Evolutionary conservation across 2,113 vertebrate species (phyloP), one percentile per base, ranked within the genome.

Genomic region (Tragelaphus buxtoni): DNA sequence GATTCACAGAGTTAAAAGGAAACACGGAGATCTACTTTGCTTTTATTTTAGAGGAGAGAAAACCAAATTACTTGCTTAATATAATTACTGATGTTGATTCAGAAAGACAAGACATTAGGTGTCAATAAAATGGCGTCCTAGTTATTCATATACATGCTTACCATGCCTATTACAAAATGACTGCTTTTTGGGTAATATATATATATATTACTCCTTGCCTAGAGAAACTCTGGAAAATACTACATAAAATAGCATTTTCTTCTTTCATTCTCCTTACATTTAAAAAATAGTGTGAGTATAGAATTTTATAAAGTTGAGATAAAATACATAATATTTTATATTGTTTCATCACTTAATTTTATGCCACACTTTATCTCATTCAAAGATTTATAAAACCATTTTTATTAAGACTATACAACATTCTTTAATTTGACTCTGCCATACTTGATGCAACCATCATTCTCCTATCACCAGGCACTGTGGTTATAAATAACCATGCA

Each of bases 191-290:
- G 42, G 47, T 42, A 89, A 65, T 4, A 82, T 32, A 83, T 2
- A 82, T 53, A 9, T 26, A 39, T 22, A 55, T 22, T 69, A 81
- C 0, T 82, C 4, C 5, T 65, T 55, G 20, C 82, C 84, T 42
- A 95, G 28, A 93, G 56, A 81, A 95, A 92, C 63, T 45, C 56
- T 47, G 35, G 85, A 92, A 94, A 92, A 76, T 49, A 86, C 2
- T 86, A 61, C 58, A 61, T 35, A 83, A 24, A 30, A 79, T 49
- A 12, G 58, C 4, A 89, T 30, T 92, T 95, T 85, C 42, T 85
- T 88, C 45, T 85, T 91, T 84, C 17, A 77, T 53, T 80, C 93
- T 58, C n/a, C n/a, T 26, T 69, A 24, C 49, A 86, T 65, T 42
- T 88, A 87, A 93, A 69, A 88, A 95, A 56, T 6, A 76, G 42